Percentiles rank a stretch among this genome's conserved stretches.
Conservation (phyloP, 2,797 vertebrate genomes). For the Limnodromus scolopaceus region DNA sequence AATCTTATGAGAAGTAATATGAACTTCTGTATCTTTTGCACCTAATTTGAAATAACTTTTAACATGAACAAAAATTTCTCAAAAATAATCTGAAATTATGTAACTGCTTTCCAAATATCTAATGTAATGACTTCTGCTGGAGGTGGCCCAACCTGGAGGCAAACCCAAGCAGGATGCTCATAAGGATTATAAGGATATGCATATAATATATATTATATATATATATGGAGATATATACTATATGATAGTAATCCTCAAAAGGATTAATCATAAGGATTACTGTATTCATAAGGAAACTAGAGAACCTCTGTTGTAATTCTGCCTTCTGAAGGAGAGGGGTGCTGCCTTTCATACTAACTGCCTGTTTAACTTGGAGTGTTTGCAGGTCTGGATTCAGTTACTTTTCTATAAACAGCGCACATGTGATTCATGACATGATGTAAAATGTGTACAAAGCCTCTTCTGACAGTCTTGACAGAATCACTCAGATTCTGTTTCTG, state of each 20-base stretch:
- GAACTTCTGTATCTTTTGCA: not conserved
- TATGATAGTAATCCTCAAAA: no score
- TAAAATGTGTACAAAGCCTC: not conserved
- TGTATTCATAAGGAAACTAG: not conserved
- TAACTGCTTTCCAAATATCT: not conserved
- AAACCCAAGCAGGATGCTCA: not conserved
- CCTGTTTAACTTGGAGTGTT: not conserved
- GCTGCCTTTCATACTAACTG: not conserved
- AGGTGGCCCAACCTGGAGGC: not conserved
- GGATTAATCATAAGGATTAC: no score
- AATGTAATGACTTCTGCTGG: not conserved
- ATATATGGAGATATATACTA: no score
- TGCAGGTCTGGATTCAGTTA: not conserved
- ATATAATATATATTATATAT: no score
- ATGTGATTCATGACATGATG: not conserved
- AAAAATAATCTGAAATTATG: not conserved
- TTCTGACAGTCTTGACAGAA: not conserved
- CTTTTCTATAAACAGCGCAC: not conserved
- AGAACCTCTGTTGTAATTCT: not conserved
- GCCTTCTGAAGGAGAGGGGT: not conserved
- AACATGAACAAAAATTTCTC: not conserved
- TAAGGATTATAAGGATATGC: no score
- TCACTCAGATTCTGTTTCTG: not conserved
- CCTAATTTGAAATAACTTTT: not conserved
- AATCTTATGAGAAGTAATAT: not conserved